Evolutionary conservation across 2,888 invertebrate species (phyloP), one percentile per base, ranked within the genome.

Genomic region (Aelia acuminata): DNA sequence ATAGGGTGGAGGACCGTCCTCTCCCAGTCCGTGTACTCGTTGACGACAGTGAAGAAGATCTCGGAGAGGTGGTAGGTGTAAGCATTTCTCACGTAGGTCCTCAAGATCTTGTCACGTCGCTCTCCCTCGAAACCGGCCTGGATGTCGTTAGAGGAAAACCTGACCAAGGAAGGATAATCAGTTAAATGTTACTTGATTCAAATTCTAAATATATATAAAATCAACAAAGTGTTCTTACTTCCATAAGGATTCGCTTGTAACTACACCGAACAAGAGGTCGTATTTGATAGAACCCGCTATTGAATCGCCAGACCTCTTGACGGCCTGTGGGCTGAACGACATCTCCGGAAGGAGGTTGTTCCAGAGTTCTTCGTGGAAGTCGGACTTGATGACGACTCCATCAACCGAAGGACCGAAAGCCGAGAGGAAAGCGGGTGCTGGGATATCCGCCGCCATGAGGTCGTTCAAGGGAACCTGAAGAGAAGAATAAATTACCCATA

Each of bases 1-100:
- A 97, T 96, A 84, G 97, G 97, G 92, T 97, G 97, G 93, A 97
- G 94, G 49, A 97, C 96, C 91, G 97, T 97, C 92, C 96, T 94
- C 92, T 97, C 97, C 99, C 99, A 99, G 93, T 99, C 98, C 89
- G 98, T 99, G 93, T 99, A 99, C 92, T 99, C 98, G 92, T 98
- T 98, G 91, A 98, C 96, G 89, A 92, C 91, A 90, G 99, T 98
- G 92, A 97, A 97, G 93, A 98, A 98, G 91, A 99, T 98, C 93
- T 99, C 98, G 92, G 97, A 98, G 91, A 98, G 94, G 92, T 99
- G 99, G 93, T 97, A 98, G 90, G 96, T 96, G 93, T 97, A 99
- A 50, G 98, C 96, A 93, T 99, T 98, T 89, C 98, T 94, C 88
- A 99, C 98, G 92, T 98, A 97, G 53, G 98, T 97, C 92, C 98